phyloP scores from a whole-genome alignment of 2,797 vertebrate species.

The Sebastolobus altivelis region DNA sequence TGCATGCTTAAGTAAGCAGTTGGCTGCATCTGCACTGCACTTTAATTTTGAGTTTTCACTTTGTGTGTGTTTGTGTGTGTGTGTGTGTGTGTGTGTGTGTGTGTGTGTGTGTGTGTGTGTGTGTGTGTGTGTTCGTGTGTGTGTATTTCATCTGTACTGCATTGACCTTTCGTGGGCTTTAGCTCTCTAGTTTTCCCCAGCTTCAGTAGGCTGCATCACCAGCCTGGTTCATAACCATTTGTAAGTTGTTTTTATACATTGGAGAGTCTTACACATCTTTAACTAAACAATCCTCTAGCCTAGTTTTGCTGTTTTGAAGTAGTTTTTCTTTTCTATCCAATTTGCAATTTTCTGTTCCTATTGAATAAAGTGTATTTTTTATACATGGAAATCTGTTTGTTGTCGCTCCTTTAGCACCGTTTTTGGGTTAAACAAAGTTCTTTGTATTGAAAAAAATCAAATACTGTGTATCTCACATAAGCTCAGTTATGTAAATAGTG shows the following conservation, averaged over 20 bases:
- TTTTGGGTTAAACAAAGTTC: conserved; percentile 23
- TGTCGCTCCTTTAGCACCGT: neutral
- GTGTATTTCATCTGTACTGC: neutral
- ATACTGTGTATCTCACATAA: conserved; percentile 10
- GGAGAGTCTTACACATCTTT: neutral
- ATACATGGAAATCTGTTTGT: neutral
- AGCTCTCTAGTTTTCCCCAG: neutral
- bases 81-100: neutral
- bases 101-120: neutral
- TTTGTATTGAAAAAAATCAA: conserved; percentile 13
- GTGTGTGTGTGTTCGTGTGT: neutral
- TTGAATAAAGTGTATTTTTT: neutral
- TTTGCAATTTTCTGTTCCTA: neutral
- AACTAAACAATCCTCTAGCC: neutral
- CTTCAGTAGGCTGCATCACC: neutral
- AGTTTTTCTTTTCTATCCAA: neutral
- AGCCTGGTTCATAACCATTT: neutral
- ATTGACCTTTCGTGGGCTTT: neutral
- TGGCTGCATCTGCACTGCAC: neutral
- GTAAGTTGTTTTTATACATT: neutral
- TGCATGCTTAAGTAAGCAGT: neutral
- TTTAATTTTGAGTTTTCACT: conserved; percentile 1
- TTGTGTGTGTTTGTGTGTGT: too few species aligned
- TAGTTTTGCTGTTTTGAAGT: neutral
- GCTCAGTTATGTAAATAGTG: conserved; percentile 43